phyloP scores from a whole-genome alignment of 2,113 vertebrate genomes.

The Odontophorus gujanensis region DNA sequence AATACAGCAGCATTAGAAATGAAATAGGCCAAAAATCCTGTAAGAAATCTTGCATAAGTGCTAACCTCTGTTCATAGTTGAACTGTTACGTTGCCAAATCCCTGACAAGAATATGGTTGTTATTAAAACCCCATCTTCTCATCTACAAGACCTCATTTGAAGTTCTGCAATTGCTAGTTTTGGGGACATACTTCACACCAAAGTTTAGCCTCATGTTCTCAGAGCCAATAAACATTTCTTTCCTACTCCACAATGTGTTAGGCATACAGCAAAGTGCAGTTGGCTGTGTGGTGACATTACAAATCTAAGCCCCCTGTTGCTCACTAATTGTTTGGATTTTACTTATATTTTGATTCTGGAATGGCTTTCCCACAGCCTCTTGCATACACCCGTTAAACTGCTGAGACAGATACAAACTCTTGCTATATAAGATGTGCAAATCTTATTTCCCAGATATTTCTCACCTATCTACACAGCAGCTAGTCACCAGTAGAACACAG shows the following conservation, averaged over 20 bases:
- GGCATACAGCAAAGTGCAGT: constrained; percentile 37
- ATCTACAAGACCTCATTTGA: constrained; percentile 2
- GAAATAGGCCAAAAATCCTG: constrained; percentile 25
- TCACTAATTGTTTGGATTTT: constrained; percentile 41
- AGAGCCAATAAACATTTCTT: not conserved
- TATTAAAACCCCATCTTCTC: constrained; percentile 24
- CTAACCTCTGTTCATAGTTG: not conserved
- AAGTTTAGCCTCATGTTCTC: not conserved
- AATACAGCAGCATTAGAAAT: not conserved
- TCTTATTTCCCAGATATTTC: not conserved
- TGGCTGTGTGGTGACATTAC: constrained; percentile 16
- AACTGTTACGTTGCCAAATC: not conserved
- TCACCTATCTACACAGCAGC: not conserved
- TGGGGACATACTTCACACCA: constrained; percentile 16
- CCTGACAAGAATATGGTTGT: not conserved
- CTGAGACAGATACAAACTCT: not conserved
- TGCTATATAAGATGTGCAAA: not conserved
- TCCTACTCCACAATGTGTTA: not conserved
- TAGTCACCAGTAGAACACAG: not conserved
- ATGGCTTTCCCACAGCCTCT: constrained; percentile 10
- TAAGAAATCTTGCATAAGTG: constrained; percentile 19
- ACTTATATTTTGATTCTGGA: constrained; percentile 53
- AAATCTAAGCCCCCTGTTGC: constrained; percentile 19
- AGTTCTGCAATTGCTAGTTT: constrained; percentile 23
- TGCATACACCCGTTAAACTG: not conserved